Evolutionary conservation across 2,888 invertebrate genomes (phyloP).

Genomic region (Stenchaetothrips biformis): DNA sequence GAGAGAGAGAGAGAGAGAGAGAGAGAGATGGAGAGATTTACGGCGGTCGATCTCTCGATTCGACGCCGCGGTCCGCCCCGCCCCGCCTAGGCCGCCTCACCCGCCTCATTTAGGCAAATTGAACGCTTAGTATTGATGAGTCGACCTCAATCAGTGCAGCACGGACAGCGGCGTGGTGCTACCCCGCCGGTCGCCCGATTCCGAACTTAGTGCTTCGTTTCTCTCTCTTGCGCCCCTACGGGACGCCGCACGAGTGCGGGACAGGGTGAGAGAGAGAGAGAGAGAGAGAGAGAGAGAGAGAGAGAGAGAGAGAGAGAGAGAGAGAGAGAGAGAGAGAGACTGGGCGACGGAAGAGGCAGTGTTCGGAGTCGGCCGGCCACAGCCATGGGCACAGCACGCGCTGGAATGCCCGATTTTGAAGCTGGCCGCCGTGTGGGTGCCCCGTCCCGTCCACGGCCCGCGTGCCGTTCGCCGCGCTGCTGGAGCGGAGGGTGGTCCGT

Average conservation of each 20-base stretch:
- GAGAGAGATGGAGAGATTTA: not conserved
- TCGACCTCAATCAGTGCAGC: constrained; percentile 19
- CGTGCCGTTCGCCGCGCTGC: not conserved
- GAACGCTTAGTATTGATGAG: constrained; percentile 21
- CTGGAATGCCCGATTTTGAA: too few relatives aligned
- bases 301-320: not conserved
- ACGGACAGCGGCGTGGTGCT: not conserved
- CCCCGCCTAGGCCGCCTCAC: not conserved
- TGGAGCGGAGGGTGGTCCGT: too few relatives aligned
- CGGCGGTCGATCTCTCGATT: constrained; percentile 20
- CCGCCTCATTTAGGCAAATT: constrained; percentile 21
- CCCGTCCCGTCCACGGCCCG: not conserved
- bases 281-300: not conserved
- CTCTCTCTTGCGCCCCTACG: not conserved
- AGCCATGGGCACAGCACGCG: too few relatives aligned
- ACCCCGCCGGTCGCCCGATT: not conserved
- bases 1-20: too few relatives aligned
- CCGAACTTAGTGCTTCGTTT: too few relatives aligned
- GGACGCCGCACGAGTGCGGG: not conserved
- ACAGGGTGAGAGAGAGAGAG: not conserved
- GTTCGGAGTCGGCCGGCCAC: too few relatives aligned
- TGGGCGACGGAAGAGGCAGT: not conserved
- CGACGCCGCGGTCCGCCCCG: not conserved
- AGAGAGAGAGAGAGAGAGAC: not conserved
- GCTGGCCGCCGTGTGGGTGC: too few relatives aligned